Base-by-base conservation (phyloP, 37 sponge, comb jelly and placozoan genomes). In the Eunapius fragilis region DNA sequence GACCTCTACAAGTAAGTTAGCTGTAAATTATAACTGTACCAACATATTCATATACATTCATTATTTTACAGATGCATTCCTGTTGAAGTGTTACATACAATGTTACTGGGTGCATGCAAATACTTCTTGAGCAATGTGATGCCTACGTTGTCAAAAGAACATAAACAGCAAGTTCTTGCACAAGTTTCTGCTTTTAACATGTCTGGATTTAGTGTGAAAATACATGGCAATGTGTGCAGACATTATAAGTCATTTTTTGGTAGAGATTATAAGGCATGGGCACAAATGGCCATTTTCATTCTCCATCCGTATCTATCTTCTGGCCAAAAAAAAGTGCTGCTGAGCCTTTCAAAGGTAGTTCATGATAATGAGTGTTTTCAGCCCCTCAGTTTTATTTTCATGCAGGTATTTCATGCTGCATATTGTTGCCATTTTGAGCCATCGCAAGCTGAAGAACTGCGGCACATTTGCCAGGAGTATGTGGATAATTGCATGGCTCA, bases 151-250 rank as follows among this genome's bases (percentile, higher is more conserved):
- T 49, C 37, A 78, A 78, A 26, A 78, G 78, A 78, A 78, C 47
- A 45, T 45, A 45, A 45, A 45, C 9, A 45, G 47, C 47, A 45
- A 45, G 47, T 45, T 45, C 47, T 45, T 45, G 47, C 47, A 45
- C 47, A 9, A 37, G 37, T 47, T n/a, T 78, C 27, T 27, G 37
- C 17, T 36, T 41, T 78, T 27, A 41, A 41, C 49, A n/a, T 78
- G n/a, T 41, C 49, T 45, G 78, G 49, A 78, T 78, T 78, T 41
- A 78, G 45, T 47, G 27, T 78, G 25, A 78, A 78, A 78, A 27
- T 78, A 50, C 27, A 49, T 22, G 27, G 49, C 37, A 36, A 41
- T 25, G 38, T 78, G 25, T 33, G 34, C 78, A 78, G 27, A 41
- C 27, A 78, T 49, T 37, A 78, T 10, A 33, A 37, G 10, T 78